Evolutionary conservation across 2,797 vertebrate species (phyloP), one percentile per base, ranked within the genome.

Genomic region (Myotis pilosus): DNA sequence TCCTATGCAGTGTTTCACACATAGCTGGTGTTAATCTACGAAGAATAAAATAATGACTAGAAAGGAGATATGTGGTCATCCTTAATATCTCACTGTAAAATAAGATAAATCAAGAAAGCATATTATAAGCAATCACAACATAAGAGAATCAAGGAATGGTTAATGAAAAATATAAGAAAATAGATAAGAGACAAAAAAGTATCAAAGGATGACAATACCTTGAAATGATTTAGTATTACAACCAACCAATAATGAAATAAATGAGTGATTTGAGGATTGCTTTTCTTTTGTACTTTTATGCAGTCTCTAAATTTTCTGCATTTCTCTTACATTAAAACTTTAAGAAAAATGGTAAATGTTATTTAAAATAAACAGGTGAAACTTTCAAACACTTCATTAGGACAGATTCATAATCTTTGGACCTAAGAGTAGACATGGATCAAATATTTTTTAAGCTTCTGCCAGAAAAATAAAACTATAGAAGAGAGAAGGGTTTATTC

Each of bases 321-420:
- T 92, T 76, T 91, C 47, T 13, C 44, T 33, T 74, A 47, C 36
- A 81, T 53, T 96, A 90, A 86, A 87, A 51, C 11, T 69, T 88
- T 85, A 94, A 92, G 66, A 95, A 92, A 95, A 95, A 69, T 71
- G 4, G 23, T 64, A 84, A 86, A 68, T 53, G 33, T 38, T 92
- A 44, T 44, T 84, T 80, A 87, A 95, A 72, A 71, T 38, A 88
- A 95, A 94, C 4, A n/a, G n/a, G 11, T 28, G 28, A 95, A 49
- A 36, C 60, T 94, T 89, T 95, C 71, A 84, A 62, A 71, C 25
- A 62, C 62, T 93, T 89, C n/a, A 68, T 93, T 89, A 74, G 49
- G 49, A 89, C 12, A 93, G 41, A 85, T 38, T 75, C 55, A 86
- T 83, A 53, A 92, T 79, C 66, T 60, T 5, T 57, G 51, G 11